Percentiles rank a stretch among this genome's conserved stretches.
Conservation (phyloP, 2,113 vertebrate species). For the Brienomyrus brachyistius region DNA sequence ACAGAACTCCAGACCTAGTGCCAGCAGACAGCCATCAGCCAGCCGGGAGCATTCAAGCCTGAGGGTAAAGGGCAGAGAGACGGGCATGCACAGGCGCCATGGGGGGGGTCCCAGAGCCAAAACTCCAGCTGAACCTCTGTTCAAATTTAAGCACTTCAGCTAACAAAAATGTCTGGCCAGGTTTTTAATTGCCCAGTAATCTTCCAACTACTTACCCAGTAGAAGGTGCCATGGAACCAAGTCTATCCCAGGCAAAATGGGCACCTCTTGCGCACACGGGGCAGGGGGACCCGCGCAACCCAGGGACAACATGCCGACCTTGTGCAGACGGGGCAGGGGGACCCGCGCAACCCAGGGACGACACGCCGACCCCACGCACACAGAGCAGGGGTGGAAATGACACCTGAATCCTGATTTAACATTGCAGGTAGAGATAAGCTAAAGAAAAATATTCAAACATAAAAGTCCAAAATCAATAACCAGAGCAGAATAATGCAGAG, state of each 20-base stretch:
- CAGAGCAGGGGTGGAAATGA: background rate
- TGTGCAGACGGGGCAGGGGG: background rate
- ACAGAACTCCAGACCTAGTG: background rate
- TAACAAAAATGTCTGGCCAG: background rate
- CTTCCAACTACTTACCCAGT: background rate
- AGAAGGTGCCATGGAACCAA: background rate
- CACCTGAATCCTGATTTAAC: background rate
- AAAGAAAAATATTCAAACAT: background rate
- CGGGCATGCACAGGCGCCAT: background rate
- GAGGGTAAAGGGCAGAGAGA: background rate
- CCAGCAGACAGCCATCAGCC: background rate
- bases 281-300: background rate
- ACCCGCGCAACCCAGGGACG: background rate
- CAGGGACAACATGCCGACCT: background rate
- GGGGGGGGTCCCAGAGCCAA: background rate
- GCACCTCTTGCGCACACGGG: background rate
- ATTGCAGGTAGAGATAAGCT: background rate
- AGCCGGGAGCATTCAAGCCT: background rate
- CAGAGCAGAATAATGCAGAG: background rate
- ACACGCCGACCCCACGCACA: background rate
- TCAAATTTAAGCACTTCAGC: background rate
- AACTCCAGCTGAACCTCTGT: background rate
- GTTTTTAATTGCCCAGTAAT: background rate
- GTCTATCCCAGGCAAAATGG: background rate
- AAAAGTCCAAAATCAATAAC: background rate